These are phyloP conservation scores for Aphis craccivora DNA, from an alignment of 1,140 invertebrate genomes.

Conservation along the genomic window DNA sequence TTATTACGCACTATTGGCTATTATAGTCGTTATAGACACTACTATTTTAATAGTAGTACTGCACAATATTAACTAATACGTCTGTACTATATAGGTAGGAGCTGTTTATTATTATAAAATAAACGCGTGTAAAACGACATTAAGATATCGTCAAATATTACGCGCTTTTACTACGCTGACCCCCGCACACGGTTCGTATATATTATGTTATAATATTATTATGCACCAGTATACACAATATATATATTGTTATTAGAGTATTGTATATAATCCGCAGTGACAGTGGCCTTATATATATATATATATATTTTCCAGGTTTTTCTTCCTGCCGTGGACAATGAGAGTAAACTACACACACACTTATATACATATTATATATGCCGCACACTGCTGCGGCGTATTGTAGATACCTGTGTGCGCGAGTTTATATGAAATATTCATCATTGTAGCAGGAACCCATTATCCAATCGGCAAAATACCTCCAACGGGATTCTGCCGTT, in stretches of 20 bases:
- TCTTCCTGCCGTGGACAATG: conserved; percentile 11
- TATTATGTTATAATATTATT: not conserved
- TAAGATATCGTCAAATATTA: conserved; percentile 41
- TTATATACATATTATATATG: not conserved
- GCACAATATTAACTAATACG: not conserved
- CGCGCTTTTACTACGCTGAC: not conserved
- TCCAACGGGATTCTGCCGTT: conserved; percentile 20
- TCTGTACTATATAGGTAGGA: not conserved
- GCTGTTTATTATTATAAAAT: not conserved
- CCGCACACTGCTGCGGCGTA: not conserved
- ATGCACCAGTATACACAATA: not conserved
- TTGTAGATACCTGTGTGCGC: not conserved
- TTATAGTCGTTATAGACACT: too few species aligned
- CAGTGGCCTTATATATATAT: not conserved
- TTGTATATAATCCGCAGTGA: conserved; percentile 9
- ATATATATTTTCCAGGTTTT: not conserved
- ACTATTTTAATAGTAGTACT: not conserved
- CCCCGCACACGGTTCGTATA: not conserved
- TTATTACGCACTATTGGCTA: not conserved
- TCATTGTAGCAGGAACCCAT: conserved; percentile 41
- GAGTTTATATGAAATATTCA: conserved; percentile 40
- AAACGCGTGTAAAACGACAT: not conserved
- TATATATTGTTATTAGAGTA: not conserved
- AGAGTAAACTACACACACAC: not conserved
- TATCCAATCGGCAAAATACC: conserved; percentile 46